Evolutionary conservation across 1,140 invertebrate species (phyloP), one percentile per base, ranked within the genome.

Genomic region (Harlomillsia oculata): DNA sequence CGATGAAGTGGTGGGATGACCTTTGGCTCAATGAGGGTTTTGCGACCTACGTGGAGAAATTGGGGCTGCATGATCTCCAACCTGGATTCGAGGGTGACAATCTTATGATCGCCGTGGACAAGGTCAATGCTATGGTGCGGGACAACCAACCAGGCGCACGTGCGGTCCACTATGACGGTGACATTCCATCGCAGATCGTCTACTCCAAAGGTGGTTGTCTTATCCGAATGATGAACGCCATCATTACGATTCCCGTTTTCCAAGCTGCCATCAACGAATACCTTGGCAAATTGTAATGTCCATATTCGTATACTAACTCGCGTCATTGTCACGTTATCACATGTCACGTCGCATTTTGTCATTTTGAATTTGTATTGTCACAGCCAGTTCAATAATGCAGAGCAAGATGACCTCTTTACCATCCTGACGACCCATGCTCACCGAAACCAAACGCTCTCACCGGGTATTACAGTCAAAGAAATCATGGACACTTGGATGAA

Each of bases 401-500:
- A 77, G 46, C 80, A 84, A 39, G 75, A 84, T 57, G 79, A 87
- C 66, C 72, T 91, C 0, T 89, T 82, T 77, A 46, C 71, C 1
- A 75, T 79, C 2, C 77, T 89, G 64, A 77, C 79, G 0, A 67
- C 70, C 20, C 68, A 75, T 56, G 75, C 75, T 0, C 73, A 74
- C 4, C 56, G 16, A 30, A 36, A 57, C 21, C 21, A 26, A 14
- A 23, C 40, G 16, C n/a, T 41, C 16, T 8, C 37, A 20, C 11
- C n/a, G 3, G 23, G 29, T 11, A 29, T 32, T 5, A 52, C 71
- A 41, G 72, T 89, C 0, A 78, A 79, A 49, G 68, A 73, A 3
- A 80, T 89, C 29, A 85, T 91, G 84, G 80, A 87, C 64, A 80
- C 81, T 0, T 92, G 88, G 88, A 85, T 82, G 0, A 70, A 76